A percentile compares a stretch with the other conserved stretches of the same genome.
Evolutionary conservation across 2,888 invertebrate species (phyloP).

Genomic region (Drosophila birchii): DNA sequence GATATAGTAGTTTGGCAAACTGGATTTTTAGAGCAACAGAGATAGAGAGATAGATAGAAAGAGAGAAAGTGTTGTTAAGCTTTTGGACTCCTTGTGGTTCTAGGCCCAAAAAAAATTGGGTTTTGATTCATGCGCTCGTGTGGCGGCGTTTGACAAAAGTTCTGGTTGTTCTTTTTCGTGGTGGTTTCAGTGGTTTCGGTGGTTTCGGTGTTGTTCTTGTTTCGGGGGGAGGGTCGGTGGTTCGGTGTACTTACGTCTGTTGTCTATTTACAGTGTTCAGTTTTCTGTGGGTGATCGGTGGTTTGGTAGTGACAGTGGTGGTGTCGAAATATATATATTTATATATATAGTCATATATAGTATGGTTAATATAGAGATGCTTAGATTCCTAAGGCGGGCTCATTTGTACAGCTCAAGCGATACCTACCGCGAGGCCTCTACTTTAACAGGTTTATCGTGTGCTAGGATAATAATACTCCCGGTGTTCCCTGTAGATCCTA

Average conservation of each 20-base stretch:
- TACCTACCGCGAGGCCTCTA: constrained; percentile 53
- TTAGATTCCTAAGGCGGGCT: constrained; percentile 26
- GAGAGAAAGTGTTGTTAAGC: constrained; percentile 23
- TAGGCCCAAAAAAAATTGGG: constrained; percentile 24
- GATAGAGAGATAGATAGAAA: not conserved
- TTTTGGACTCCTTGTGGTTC: constrained; percentile 25
- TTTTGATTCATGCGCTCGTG: constrained; percentile 45
- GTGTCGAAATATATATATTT: constrained; percentile 38
- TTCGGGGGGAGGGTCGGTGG: constrained; percentile 14
- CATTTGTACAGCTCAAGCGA: constrained; percentile 41
- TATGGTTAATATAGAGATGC: constrained; percentile 42
- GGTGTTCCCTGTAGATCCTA: constrained; percentile 30
- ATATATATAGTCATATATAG: constrained; percentile 31
- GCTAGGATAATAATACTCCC: constrained; percentile 7
- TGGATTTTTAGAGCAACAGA: constrained; percentile 21
- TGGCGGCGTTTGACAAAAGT: constrained; percentile 47
- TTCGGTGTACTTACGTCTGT: constrained; percentile 70
- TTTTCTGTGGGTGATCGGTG: constrained; percentile 46
- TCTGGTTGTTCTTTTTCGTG: constrained; percentile 47
- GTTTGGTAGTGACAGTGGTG: constrained; percentile 1
- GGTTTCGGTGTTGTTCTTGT: constrained; percentile 36
- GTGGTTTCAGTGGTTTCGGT: constrained; percentile 14
- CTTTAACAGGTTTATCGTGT: constrained; percentile 26
- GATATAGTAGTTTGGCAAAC: constrained; percentile 29
- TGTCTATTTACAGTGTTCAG: constrained; percentile 66